Base-by-base conservation (phyloP, 2,113 vertebrate genomes). In the Calcarius ornatus region DNA sequence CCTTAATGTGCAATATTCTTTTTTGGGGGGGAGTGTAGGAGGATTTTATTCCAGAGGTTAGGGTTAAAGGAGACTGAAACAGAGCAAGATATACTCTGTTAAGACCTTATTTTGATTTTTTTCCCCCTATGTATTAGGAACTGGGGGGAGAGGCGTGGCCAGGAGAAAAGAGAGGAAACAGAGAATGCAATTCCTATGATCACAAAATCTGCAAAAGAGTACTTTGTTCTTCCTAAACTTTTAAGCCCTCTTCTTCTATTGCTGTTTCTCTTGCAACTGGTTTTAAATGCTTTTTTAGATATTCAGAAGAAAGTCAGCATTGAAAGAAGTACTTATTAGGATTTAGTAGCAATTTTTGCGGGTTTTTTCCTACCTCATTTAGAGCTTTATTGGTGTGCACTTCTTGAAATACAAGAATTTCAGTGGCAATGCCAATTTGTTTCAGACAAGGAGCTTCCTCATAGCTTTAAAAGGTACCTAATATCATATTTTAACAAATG, bases 171-270 rank as follows among this genome's bases (percentile, higher is more conserved):
- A 90, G 50, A 66, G 35, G 51, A 87, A 88, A 80, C 10, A 66
- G 87, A 86, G 38, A 83, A 53, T 48, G 38, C 56, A 83, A 9
- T 85, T 77, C 59, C 35, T 85, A 61, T 7, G 6, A 48, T 43
- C 60, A 78, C 76, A 94, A 90, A 91, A 66, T 60, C 64, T 73
- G 30, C 45, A 78, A 35, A 22, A 71, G 22, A 75, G 10, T 61
- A 66, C 38, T 81, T 85, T 63, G 23, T 77, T 93, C 56, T 83
- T 90, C 60, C 71, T 83, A 43, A 92, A 96, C 51, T 96, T 90
- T 48, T 48, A 68, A 81, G 27, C 5, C 0, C 12, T 61, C 22
- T 63, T 69, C 61, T 82, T 63, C 23, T 33, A n/a, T 60, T 70
- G 12, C 33, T 35, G 11, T 69, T 73, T 79, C 57, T 84, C 40